Percentiles rank a stretch among this genome's conserved stretches.
phyloP scores from a whole-genome alignment of 1,140 invertebrate genomes.

The Dufourea novaeangliae region DNA sequence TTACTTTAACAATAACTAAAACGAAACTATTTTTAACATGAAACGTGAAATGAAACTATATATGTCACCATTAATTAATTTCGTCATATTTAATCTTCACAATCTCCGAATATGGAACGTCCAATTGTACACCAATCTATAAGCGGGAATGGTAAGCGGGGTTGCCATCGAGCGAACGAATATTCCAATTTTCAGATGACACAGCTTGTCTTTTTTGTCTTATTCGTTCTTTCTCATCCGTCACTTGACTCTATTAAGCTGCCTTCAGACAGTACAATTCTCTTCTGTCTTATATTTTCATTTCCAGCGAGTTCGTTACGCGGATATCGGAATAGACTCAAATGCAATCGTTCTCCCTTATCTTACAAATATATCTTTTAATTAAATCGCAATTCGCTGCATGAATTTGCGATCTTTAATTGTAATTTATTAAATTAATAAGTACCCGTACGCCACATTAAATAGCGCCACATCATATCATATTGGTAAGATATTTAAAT shows the following conservation, averaged over 20 bases:
- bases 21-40: background rate
- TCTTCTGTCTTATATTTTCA: slow-evolving; percentile 16
- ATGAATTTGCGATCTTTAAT: background rate
- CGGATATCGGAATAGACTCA: background rate
- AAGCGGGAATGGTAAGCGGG: slow-evolving; percentile 42
- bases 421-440: too few relatives aligned
- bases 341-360: slow-evolving; percentile 9
- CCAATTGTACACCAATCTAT: slow-evolving; percentile 26
- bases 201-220: slow-evolving; percentile 30
- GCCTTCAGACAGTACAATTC: slow-evolving; percentile 20
- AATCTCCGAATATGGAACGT: background rate
- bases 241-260: slow-evolving; percentile 68
- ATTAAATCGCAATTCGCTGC: background rate
- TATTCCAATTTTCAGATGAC: slow-evolving; percentile 61
- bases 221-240: slow-evolving; percentile 36
- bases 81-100: slow-evolving; percentile 32
- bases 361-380: slow-evolving; percentile 12
- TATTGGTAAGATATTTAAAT: too few relatives aligned
- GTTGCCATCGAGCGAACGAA: slow-evolving; percentile 40
- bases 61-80: slow-evolving; percentile 30
- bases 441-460: background rate
- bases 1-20: background rate
- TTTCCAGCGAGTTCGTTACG: slow-evolving; percentile 19
- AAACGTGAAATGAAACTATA: background rate
- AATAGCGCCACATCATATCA: too few relatives aligned